phyloP scores from a whole-genome alignment of 2,797 vertebrate genomes.

The Crenichthys baileyi region DNA sequence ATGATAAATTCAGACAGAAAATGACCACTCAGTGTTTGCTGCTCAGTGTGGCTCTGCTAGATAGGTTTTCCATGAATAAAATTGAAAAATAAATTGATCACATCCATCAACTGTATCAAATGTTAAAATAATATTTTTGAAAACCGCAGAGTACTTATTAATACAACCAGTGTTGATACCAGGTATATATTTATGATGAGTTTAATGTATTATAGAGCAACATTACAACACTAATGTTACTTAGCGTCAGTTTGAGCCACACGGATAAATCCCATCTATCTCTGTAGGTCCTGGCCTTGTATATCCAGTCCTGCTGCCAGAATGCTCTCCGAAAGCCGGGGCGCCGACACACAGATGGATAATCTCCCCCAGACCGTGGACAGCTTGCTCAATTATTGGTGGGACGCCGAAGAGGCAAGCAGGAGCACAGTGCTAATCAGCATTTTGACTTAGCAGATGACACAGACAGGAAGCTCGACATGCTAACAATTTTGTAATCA shows the following conservation, averaged over 20 bases:
- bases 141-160: background rate
- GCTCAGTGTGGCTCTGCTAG: background rate
- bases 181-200: too few species aligned
- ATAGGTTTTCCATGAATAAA: background rate
- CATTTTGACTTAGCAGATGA: slow-evolving; percentile 75
- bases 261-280: background rate
- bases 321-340: slow-evolving; percentile 13
- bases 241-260: background rate
- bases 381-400: slow-evolving; percentile 76
- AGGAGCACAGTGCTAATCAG: slow-evolving; percentile 69
- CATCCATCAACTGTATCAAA: background rate
- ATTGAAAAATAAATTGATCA: background rate
- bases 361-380: slow-evolving; percentile 58
- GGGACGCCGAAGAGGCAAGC: slow-evolving; percentile 52
- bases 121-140: background rate
- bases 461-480: slow-evolving; percentile 45
- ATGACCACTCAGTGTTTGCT: background rate
- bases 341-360: slow-evolving; percentile 50
- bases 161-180: background rate
- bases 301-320: slow-evolving; percentile 16
- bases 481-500: slow-evolving; percentile 36
- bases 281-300: background rate
- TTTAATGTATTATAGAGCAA: background rate
- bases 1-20: background rate
- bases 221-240: background rate